phyloP scores from a whole-genome alignment of 2,113 vertebrate genomes.

The Apodemus sylvaticus region DNA sequence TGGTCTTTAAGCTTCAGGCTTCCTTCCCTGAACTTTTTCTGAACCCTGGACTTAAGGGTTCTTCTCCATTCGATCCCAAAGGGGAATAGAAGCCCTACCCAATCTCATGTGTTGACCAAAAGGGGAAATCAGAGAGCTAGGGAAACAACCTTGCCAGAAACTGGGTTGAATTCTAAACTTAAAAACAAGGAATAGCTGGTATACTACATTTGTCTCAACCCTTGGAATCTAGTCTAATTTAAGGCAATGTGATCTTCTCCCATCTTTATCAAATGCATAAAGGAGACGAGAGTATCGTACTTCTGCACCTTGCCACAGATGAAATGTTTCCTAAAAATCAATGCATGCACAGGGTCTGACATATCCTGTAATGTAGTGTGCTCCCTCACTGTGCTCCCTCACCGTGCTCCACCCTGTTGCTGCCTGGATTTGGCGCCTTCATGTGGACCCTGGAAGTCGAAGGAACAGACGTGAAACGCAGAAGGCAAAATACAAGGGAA shows the following conservation, averaged over 20 bases:
- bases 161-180: neutral
- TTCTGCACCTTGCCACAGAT: neutral
- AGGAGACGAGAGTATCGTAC: neutral
- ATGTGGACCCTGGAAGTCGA: neutral
- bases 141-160: neutral
- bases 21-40: neutral
- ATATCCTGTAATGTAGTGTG: neutral
- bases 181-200: neutral
- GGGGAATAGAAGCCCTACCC: neutral
- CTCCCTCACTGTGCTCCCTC: neutral
- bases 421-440: neutral
- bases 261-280: neutral
- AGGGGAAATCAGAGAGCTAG: neutral
- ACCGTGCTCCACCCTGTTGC: neutral
- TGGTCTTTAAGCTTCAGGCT: neutral
- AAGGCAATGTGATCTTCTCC: neutral
- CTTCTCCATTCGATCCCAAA: neutral
- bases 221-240: neutral
- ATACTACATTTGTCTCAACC: neutral
- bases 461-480: neutral
- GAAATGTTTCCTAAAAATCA: neutral
- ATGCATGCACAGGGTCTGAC: neutral
- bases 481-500: slow-evolving; percentile 1
- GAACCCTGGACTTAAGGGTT: neutral
- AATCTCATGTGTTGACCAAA: neutral